Evolutionary conservation across 2,113 vertebrate genomes (phyloP).

Genomic region (Cygnus atratus): DNA sequence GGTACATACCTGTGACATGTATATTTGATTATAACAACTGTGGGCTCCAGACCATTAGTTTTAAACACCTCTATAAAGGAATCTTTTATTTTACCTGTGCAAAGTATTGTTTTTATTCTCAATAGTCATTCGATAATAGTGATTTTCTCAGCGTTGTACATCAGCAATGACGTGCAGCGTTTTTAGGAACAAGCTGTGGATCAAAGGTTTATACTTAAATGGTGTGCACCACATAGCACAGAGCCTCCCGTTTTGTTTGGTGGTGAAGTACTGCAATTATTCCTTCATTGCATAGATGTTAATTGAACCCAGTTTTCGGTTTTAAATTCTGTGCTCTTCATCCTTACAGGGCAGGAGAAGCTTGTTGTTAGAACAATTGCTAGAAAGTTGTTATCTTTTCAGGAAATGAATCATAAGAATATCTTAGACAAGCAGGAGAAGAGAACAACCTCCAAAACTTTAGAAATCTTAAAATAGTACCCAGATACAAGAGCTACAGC

Average conservation of each 20-base stretch:
- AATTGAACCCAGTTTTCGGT: neutral
- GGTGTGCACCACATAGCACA: neutral
- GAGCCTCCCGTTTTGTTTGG: neutral
- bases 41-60: neutral
- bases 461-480: neutral
- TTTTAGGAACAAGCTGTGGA: neutral
- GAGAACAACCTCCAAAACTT: neutral
- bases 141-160: neutral
- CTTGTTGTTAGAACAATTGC: neutral
- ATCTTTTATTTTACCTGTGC: neutral
- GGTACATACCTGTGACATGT: neutral
- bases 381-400: constrained; percentile 35
- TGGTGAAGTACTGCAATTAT: neutral
- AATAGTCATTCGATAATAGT: neutral
- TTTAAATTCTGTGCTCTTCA: neutral
- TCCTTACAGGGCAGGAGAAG: neutral
- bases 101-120: neutral
- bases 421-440: neutral
- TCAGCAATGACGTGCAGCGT: neutral
- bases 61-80: neutral
- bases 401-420: constrained; percentile 22
- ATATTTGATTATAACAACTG: neutral
- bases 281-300: neutral
- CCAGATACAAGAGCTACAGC: neutral
- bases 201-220: neutral